phyloP scores from a whole-genome alignment of 2,797 vertebrate genomes.

The Typhlichthys eigenmanni region DNA sequence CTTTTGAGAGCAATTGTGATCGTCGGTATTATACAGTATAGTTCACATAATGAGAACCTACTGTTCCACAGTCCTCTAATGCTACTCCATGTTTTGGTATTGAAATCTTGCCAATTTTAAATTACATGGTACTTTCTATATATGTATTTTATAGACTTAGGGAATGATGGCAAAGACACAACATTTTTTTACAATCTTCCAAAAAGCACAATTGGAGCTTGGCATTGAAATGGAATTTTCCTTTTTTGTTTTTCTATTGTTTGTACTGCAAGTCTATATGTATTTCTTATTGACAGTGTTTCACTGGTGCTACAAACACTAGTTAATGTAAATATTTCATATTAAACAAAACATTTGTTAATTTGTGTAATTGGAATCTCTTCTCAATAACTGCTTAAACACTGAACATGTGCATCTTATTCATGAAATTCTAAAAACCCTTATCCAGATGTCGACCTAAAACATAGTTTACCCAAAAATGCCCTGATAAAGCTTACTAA shows the following conservation, averaged over 20 bases:
- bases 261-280: constrained; percentile 5
- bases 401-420: no score
- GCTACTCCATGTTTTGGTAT: constrained; percentile 2
- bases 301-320: not conserved
- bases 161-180: constrained; percentile 14
- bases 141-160: constrained; percentile 16
- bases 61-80: not conserved
- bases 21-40: constrained; percentile 8
- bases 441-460: no score
- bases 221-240: not conserved
- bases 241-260: constrained; percentile 19
- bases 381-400: no score
- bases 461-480: no score
- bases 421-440: no score
- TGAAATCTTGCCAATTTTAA: constrained; percentile 6
- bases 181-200: constrained; percentile 24
- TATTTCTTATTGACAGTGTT: constrained; percentile 1
- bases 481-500: no score
- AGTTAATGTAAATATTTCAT: constrained; percentile 1
- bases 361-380: not conserved
- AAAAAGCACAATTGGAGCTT: constrained; percentile 39
- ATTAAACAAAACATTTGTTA: not conserved
- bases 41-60: constrained; percentile 7
- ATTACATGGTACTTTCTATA: constrained; percentile 20
- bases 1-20: constrained; percentile 28